phyloP scores from a whole-genome alignment of 2,888 invertebrate species.

The Megastigmus dorsalis region DNA sequence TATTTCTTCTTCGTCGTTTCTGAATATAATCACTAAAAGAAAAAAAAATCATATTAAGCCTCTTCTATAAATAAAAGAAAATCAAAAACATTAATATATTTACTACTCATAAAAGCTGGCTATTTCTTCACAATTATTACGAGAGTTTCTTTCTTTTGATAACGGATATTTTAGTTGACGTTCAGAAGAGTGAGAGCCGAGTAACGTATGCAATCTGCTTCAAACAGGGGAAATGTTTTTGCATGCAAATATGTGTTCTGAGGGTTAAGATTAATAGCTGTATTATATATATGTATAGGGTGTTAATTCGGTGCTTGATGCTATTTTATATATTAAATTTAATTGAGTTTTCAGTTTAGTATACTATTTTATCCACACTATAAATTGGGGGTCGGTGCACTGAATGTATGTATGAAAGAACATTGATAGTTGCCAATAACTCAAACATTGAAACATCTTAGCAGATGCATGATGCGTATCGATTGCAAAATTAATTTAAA shows the following conservation, averaged over 20 bases:
- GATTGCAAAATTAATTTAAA: too few species aligned
- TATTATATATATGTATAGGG: constrained; percentile 33
- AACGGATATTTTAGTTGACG: constrained; percentile 1
- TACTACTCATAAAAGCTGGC: constrained; percentile 13
- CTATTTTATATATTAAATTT: too few species aligned
- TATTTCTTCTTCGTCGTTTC: too few species aligned
- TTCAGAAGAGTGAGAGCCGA: constrained; percentile 44
- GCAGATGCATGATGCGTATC: too few species aligned
- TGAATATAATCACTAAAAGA: background rate
- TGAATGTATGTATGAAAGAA: too few species aligned
- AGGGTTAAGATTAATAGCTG: constrained; percentile 41
- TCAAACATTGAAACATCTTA: too few species aligned
- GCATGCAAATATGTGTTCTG: constrained; percentile 52
- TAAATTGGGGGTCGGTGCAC: too few species aligned
- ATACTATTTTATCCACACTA: too few species aligned
- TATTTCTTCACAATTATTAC: constrained; percentile 23
- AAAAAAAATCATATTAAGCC: background rate
- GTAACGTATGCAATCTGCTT: constrained; percentile 51
- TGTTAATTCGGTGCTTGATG: constrained; percentile 29
- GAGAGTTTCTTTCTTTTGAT: constrained; percentile 30
- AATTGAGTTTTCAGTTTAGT: too few species aligned
- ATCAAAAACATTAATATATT: constrained; percentile 1
- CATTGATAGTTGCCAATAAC: too few species aligned
- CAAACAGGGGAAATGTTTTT: constrained; percentile 44
- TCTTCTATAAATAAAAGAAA: too few species aligned